Evolutionary conservation across 2,888 invertebrate species (phyloP).

Genomic region (Parelbella ahira): DNA sequence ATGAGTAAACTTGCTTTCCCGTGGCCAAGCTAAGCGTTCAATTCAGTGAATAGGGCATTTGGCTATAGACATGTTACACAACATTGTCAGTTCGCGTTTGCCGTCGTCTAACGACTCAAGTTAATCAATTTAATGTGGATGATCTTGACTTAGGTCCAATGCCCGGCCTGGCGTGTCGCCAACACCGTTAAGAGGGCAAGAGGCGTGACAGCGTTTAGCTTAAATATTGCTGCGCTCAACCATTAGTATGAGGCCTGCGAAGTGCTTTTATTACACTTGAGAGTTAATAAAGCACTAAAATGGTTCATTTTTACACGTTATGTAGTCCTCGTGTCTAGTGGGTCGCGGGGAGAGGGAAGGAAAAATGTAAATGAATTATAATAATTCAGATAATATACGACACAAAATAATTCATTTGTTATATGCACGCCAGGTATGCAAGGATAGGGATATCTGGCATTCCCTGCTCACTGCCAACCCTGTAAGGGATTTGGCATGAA

Average conservation of each 20-base stretch:
- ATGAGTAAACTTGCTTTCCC: too few relatives aligned
- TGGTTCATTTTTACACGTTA: too few relatives aligned
- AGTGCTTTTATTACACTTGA: constrained; percentile 19
- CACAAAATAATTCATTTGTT: too few relatives aligned
- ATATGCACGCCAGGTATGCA: too few relatives aligned
- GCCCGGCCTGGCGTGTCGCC: constrained; percentile 11
- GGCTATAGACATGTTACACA: not conserved
- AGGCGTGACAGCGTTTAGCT: constrained; percentile 16
- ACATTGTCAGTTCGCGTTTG: constrained; percentile 1
- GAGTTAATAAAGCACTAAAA: too few relatives aligned
- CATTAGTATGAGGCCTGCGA: constrained; percentile 14
- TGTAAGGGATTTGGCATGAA: too few relatives aligned
- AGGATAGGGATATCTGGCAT: too few relatives aligned
- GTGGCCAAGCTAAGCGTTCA: not conserved
- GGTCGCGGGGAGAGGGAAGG: too few relatives aligned
- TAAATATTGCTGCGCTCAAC: constrained; percentile 23
- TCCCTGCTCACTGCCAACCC: too few relatives aligned
- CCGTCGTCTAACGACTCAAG: constrained; percentile 3
- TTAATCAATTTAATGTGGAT: constrained; percentile 18
- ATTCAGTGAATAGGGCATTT: not conserved
- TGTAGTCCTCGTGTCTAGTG: too few relatives aligned
- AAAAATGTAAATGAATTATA: too few relatives aligned
- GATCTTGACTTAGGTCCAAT: constrained; percentile 9
- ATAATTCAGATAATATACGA: too few relatives aligned
- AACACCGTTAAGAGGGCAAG: constrained; percentile 16